A percentile compares a stretch with the other conserved stretches of the same genome.
phyloP scores from a whole-genome alignment of 2,113 vertebrate species.

The Crotalus helleri region DNA sequence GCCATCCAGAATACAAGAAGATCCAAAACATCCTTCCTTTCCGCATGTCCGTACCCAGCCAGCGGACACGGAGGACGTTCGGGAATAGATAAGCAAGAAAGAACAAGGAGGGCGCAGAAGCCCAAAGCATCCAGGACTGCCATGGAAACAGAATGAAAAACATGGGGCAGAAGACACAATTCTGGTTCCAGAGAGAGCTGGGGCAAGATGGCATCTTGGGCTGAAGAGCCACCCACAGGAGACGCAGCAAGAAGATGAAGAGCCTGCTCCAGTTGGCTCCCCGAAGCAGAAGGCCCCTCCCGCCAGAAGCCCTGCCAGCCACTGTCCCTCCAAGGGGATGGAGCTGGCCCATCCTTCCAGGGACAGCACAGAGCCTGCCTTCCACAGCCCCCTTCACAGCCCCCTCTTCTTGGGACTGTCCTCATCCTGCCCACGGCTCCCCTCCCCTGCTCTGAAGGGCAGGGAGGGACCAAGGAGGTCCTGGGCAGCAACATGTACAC shows the following conservation, averaged over 20 bases:
- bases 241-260: slow-evolving; percentile 15
- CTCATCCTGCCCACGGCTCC: neutral
- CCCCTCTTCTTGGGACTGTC: neutral
- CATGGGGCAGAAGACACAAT: neutral
- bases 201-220: neutral
- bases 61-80: neutral
- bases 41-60: neutral
- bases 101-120: neutral
- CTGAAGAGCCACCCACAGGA: neutral
- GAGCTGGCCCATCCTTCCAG: neutral
- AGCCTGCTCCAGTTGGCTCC: neutral
- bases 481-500: neutral
- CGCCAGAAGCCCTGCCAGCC: neutral
- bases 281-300: neutral
- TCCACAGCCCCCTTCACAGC: neutral
- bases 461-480: neutral
- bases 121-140: neutral
- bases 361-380: neutral
- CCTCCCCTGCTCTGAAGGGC: neutral
- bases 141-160: neutral
- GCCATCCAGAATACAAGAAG: neutral
- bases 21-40: neutral
- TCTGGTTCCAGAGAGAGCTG: neutral
- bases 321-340: neutral
- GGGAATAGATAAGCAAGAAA: neutral